Evolutionary conservation across 2,888 invertebrate genomes (phyloP).

Genomic region (Plagiodera versicolora): DNA sequence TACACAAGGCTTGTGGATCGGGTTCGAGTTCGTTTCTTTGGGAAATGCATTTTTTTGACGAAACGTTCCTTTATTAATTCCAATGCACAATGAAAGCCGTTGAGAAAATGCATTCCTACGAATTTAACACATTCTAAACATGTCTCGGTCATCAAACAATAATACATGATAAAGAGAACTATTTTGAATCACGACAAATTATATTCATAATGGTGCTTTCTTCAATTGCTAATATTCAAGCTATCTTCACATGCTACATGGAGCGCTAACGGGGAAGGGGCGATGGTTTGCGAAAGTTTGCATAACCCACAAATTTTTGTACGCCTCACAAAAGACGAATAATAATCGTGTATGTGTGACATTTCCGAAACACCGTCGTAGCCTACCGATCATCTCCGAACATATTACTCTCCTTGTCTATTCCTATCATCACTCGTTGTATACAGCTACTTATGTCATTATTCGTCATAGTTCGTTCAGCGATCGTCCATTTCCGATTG

Average conservation of each 20-base stretch:
- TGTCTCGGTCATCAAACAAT: constrained; percentile 46
- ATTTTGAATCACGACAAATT: constrained; percentile 46
- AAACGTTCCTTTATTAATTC: constrained; percentile 21
- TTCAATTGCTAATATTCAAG: constrained; percentile 56
- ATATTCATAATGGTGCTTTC: constrained; percentile 53
- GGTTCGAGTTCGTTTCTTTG: constrained; percentile 34
- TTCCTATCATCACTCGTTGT: neutral
- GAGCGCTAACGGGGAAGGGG: constrained; percentile 55
- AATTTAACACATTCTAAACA: constrained; percentile 42
- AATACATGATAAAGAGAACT: constrained; percentile 43
- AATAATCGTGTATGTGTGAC: constrained; percentile 52
- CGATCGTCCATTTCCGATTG: constrained; percentile 1
- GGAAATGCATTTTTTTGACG: constrained; percentile 39
- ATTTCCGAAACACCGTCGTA: constrained; percentile 42
- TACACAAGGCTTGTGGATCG: constrained; percentile 31
- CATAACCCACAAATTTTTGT: constrained; percentile 52
- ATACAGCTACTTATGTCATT: neutral
- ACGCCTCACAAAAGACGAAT: constrained; percentile 53
- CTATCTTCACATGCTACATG: constrained; percentile 57
- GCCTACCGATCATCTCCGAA: neutral
- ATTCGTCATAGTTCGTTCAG: neutral
- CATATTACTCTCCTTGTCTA: neutral
- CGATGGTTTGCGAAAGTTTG: constrained; percentile 52
- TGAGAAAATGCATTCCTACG: constrained; percentile 41
- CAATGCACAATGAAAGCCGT: constrained; percentile 34